Conservation (phyloP, 2,113 vertebrate species). For the Megaleporinus macrocephalus region DNA sequence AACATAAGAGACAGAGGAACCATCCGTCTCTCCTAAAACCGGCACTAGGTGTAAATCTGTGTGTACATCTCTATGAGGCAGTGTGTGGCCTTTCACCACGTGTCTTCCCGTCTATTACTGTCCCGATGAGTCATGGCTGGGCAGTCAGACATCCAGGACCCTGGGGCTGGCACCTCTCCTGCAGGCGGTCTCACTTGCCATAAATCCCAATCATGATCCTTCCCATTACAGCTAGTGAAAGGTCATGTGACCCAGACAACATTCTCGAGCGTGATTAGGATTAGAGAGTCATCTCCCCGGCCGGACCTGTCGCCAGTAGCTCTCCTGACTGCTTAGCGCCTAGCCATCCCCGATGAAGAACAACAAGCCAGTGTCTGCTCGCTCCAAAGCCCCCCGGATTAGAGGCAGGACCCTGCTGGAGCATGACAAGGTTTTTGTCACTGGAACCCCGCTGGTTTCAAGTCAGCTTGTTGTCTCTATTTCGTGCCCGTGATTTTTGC, state of each 20-base stretch:
- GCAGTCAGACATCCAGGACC: conserved; percentile 67
- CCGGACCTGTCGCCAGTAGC: conserved; percentile 84
- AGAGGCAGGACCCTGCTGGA: conserved; percentile 75
- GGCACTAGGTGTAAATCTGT: not conserved
- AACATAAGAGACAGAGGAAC: not conserved
- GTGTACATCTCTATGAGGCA: conserved; percentile 24
- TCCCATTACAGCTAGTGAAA: conserved; percentile 63
- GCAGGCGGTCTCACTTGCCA: conserved; percentile 60
- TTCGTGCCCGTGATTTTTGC: conserved; percentile 43
- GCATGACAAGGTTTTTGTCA: conserved; percentile 79
- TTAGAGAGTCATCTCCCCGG: conserved; percentile 78
- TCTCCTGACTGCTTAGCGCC: conserved; percentile 79
- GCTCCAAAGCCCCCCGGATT: conserved; percentile 76
- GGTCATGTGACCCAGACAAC: conserved; percentile 78
- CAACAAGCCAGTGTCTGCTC: conserved; percentile 70
- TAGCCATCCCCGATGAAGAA: conserved; percentile 62
- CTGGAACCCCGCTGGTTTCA: conserved; percentile 72
- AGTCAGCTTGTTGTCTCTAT: conserved; percentile 65
- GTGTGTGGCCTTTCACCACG: conserved; percentile 25
- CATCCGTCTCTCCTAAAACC: not conserved
- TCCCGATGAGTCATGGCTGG: conserved; percentile 72
- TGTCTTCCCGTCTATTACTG: conserved; percentile 64
- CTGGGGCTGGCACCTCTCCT: conserved; percentile 75
- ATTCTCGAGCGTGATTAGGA: conserved; percentile 78
- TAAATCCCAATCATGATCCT: conserved; percentile 77